phyloP scores from a whole-genome alignment of 2,113 vertebrate species.

The Macrotis lagotis region DNA sequence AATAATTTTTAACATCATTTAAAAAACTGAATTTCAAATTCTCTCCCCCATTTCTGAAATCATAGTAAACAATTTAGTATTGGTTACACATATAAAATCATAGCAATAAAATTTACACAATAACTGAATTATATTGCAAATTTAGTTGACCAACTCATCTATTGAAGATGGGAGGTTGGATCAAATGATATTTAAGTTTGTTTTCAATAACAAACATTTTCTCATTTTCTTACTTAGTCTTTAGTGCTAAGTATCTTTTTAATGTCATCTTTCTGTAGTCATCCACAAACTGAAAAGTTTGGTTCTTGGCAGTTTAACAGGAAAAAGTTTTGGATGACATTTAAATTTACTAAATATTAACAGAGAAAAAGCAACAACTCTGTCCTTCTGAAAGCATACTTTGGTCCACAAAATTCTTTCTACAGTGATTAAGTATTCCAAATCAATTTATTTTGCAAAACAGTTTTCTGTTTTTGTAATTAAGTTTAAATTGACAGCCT shows the following conservation, averaged over 20 bases:
- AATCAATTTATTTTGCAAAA: constrained; percentile 56
- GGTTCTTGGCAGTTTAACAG: neutral
- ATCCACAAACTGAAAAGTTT: neutral
- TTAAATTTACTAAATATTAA: constrained; percentile 53
- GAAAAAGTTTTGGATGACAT: neutral
- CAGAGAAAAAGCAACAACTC: neutral
- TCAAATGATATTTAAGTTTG: neutral
- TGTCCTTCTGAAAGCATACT: constrained; percentile 4
- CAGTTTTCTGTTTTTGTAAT: constrained; percentile 57
- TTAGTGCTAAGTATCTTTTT: neutral
- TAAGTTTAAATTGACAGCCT: constrained; percentile 58
- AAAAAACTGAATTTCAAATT: neutral
- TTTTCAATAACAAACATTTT: neutral
- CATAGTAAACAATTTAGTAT: neutral
- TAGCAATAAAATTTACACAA: neutral
- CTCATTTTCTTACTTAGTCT: neutral
- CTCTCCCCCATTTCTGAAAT: neutral
- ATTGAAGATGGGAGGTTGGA: neutral
- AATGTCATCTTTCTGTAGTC: neutral
- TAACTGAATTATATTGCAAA: neutral
- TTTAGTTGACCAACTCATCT: neutral
- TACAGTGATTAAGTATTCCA: constrained; percentile 27
- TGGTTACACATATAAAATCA: neutral
- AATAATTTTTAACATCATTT: neutral
- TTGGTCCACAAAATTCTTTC: constrained; percentile 31